A percentile compares a stretch with the other conserved stretches of the same genome.
Evolutionary conservation across 2,797 vertebrate species (phyloP).

Genomic region (Telmatherina bonti): DNA sequence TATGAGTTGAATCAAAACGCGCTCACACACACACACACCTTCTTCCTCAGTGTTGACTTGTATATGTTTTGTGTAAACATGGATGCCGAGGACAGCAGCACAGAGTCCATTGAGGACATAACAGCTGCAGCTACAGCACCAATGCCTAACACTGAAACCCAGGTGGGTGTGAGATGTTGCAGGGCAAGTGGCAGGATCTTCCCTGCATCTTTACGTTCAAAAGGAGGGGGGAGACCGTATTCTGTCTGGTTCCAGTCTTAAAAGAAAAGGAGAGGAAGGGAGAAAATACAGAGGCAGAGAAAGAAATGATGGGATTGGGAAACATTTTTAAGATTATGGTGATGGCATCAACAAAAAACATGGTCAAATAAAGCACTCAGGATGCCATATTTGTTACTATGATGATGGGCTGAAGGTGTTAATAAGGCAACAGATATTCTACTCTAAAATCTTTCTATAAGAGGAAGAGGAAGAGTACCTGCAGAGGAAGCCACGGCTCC

Average conservation of each 20-base stretch:
- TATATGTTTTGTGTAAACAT: conserved; percentile 74
- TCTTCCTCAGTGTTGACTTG: conserved; percentile 69
- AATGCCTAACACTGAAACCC: conserved; percentile 62
- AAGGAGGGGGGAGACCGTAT: conserved; percentile 61
- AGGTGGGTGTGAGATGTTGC: conserved; percentile 58
- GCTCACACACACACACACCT: conserved; percentile 40
- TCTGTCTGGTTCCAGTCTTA: conserved; percentile 75
- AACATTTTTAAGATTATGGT: conserved; percentile 35
- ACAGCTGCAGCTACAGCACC: conserved; percentile 75
- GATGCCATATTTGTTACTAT: neutral
- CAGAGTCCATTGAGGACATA: conserved; percentile 79
- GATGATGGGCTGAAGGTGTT: neutral
- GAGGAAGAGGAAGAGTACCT: conserved; percentile 65
- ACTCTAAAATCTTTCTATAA: neutral
- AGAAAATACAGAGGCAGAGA: conserved; percentile 11
- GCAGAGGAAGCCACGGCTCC: conserved; percentile 82
- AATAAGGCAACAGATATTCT: neutral
- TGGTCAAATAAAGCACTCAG: neutral
- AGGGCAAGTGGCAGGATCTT: conserved; percentile 64
- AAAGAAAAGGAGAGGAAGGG: conserved; percentile 38
- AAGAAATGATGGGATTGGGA: conserved; percentile 34
- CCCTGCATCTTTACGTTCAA: conserved; percentile 61
- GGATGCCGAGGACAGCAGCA: conserved; percentile 74
- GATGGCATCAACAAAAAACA: conserved; percentile 20
- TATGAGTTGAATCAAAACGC: neutral